Conservation (phyloP, 2,797 vertebrate genomes). For the Anisognathus igniventris region DNA sequence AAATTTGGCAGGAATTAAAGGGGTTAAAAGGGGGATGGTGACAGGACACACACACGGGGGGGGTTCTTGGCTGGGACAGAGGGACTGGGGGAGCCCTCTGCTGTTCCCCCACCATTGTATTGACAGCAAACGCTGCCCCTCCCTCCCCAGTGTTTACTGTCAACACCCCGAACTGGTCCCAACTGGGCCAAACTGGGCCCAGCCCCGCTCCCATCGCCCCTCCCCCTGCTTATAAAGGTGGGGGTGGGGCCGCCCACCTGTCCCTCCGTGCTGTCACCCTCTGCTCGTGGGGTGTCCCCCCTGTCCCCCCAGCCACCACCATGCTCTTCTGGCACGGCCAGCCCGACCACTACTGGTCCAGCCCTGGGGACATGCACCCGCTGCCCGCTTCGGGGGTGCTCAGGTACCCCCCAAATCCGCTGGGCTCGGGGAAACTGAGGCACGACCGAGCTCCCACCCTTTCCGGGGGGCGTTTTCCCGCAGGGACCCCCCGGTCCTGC, state of each 20-base stretch:
- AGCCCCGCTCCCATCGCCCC: rapidly evolving
- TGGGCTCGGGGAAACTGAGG: not conserved
- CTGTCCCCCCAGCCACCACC: not conserved
- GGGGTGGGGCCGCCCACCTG: not conserved
- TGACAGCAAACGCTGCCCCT: not conserved
- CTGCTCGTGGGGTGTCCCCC: not conserved
- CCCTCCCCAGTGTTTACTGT: not conserved
- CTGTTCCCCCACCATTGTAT: not conserved
- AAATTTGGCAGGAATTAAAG: not conserved
- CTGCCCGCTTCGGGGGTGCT: not conserved
- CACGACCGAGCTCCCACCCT: not conserved
- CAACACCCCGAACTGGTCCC: not conserved
- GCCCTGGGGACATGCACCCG: not conserved
- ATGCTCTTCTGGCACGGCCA: slow-evolving; percentile 2
- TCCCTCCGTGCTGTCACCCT: not conserved
- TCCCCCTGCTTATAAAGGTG: not conserved
- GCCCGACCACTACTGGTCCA: not conserved
- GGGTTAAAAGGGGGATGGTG: not conserved
- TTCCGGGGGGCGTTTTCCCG: not conserved
- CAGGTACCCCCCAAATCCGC: not conserved
- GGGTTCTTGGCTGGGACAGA: not conserved
- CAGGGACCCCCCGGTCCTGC: not conserved
- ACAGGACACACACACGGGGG: rapidly evolving
- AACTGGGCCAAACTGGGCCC: not conserved
- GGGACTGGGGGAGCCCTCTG: not conserved